Conservation (phyloP, 2,888 invertebrate species). For the Drosophila borealis region DNA sequence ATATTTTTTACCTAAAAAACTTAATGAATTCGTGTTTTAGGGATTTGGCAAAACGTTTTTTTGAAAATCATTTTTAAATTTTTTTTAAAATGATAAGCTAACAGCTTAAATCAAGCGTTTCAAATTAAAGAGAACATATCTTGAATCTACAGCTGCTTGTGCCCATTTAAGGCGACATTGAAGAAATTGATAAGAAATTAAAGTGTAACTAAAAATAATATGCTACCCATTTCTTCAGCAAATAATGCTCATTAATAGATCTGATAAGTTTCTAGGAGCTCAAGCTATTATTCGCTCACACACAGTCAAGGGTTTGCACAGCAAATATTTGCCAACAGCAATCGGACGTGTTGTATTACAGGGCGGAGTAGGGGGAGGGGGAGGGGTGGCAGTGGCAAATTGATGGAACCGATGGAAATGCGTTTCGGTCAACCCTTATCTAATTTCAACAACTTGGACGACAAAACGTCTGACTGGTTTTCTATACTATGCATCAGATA, state of each 20-base stretch:
- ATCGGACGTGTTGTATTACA: conserved; percentile 30
- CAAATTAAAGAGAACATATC: no score
- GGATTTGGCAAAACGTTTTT: no score
- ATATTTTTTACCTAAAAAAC: no score
- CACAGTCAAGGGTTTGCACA: conserved; percentile 13
- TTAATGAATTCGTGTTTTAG: no score
- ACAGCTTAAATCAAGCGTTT: no score
- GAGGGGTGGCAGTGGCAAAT: neutral
- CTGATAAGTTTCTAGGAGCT: conserved; percentile 3
- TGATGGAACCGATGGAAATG: conserved; percentile 30
- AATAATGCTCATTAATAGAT: neutral
- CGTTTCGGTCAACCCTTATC: conserved; percentile 44
- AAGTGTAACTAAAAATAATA: neutral
- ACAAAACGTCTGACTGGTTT: conserved; percentile 66
- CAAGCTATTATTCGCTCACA: conserved; percentile 1
- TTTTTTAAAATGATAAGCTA: no score
- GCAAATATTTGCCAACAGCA: conserved; percentile 37
- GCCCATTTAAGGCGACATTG: no score
- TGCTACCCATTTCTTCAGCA: neutral
- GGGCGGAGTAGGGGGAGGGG: neutral
- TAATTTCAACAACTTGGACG: conserved; percentile 55
- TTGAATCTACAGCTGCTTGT: no score
- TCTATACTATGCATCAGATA: conserved; percentile 10
- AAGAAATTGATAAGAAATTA: neutral
- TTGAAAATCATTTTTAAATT: no score